Evolutionary conservation across 2,888 invertebrate genomes (phyloP).

Genomic region (Zele albiditarsus): DNA sequence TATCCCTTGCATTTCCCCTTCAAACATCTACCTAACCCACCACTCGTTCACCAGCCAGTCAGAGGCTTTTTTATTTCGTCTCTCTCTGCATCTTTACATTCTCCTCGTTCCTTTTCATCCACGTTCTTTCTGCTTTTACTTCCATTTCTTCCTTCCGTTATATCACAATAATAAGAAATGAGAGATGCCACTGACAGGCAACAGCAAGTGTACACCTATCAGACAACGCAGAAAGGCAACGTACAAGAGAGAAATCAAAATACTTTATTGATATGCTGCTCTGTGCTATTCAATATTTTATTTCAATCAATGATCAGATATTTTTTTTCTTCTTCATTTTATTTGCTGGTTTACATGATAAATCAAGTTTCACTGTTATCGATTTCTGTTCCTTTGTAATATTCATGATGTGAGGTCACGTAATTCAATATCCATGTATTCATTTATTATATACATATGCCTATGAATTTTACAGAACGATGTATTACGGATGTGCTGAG

Average conservation of each 20-base stretch:
- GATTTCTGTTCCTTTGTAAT: neutral
- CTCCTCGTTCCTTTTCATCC: neutral
- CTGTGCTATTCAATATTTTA: neutral
- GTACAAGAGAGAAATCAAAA: neutral
- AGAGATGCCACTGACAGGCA: constrained; percentile 4
- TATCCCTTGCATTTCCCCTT: neutral
- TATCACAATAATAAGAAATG: constrained; percentile 1
- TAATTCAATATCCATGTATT: neutral
- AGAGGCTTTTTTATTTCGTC: neutral
- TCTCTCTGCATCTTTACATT: neutral
- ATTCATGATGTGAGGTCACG: neutral
- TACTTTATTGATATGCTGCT: neutral
- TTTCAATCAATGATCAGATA: neutral
- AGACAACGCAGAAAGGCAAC: neutral
- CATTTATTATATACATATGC: neutral
- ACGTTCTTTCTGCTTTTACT: neutral
- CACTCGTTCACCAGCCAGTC: neutral
- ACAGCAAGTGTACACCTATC: neutral
- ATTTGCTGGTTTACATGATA: neutral
- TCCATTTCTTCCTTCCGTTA: neutral
- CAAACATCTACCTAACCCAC: neutral
- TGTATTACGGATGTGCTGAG: neutral
- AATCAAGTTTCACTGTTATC: neutral
- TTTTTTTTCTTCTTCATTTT: too few species aligned
- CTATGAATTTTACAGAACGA: neutral